phyloP scores from a whole-genome alignment of 2,113 vertebrate species.

The Actenoides hombroni region DNA sequence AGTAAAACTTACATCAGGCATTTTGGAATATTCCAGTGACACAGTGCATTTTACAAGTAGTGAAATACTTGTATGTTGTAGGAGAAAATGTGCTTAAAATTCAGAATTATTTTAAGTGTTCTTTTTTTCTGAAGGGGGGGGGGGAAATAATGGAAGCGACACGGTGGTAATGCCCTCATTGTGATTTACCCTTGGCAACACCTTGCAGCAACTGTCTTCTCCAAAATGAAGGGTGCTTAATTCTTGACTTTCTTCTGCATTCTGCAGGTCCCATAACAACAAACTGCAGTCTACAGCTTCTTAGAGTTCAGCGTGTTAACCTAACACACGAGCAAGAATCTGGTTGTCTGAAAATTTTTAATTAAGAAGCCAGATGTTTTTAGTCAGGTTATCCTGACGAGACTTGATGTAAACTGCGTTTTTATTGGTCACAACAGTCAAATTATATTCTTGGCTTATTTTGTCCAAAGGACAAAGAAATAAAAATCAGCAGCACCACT shows the following conservation, averaged over 20 bases:
- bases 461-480: slow-evolving; percentile 86
- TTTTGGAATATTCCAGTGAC: slow-evolving; percentile 33
- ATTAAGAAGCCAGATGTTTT: slow-evolving; percentile 80
- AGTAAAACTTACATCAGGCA: slow-evolving; percentile 44
- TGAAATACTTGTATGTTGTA: slow-evolving; percentile 1
- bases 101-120: not conserved
- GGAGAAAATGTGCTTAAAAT: not conserved
- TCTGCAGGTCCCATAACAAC: slow-evolving; percentile 99
- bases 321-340: slow-evolving; percentile 80
- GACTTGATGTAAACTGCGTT: slow-evolving; percentile 79
- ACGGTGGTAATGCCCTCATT: slow-evolving; percentile 71
- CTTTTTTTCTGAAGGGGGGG: not conserved
- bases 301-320: slow-evolving; percentile 85
- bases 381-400: slow-evolving; percentile 80
- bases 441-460: slow-evolving; percentile 80
- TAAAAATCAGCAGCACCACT: slow-evolving; percentile 80
- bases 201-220: slow-evolving; percentile 67
- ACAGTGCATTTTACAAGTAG: slow-evolving; percentile 26
- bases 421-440: slow-evolving; percentile 80
- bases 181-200: slow-evolving; percentile 76
- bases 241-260: slow-evolving; percentile 87
- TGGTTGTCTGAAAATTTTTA: slow-evolving; percentile 85
- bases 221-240: slow-evolving; percentile 77
- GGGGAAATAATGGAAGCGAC: slow-evolving; percentile 52
- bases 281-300: slow-evolving; percentile 95